Evolutionary conservation across 2,888 invertebrate genomes (phyloP), one percentile per base, ranked within the genome.

Genomic region (Spilarctia lutea): DNA sequence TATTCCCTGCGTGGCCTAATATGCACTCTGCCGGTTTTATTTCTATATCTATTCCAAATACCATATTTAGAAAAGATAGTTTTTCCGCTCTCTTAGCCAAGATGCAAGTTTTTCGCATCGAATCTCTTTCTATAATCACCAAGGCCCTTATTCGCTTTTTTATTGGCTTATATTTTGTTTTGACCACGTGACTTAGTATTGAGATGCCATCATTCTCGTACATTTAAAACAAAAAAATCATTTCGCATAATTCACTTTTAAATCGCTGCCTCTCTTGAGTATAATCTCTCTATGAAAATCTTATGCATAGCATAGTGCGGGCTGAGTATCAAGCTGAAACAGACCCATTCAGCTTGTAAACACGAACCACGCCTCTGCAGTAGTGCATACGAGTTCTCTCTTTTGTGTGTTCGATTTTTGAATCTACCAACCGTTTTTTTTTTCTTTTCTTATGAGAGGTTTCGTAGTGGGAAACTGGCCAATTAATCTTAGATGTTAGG

Each of bases 301-400:
- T 86, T 87, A 89, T 89, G 90, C 89, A 89, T 89, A 89, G 83
- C 81, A 81, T 83, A 89, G 89, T 85, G 84, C 77, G 83, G 84
- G 83, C 83, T 86, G 76, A 81, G 83, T 88, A 90, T 85, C 89
- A 85, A 77, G 75, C 82, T 87, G 85, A 88, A 89, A 88, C 88
- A 87, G 86, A 85, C 83, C 85, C 85, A 86, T 89, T 89, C 85
- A 89, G 82, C 80, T 74, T 83, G 88, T 82, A 89, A 88, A 87
- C 88, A 89, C 73, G 78, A 77, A 73, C 72, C 67, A 48, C 65
- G 75, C 81, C 79, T 78, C 70, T 71, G 65, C 71, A 67, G 67
- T 76, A 73, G 45, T 56, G 76, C 75, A 80, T 73, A 66, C 75
- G 72, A 74, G 75, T 74, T 75, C 30, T 76, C 68, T 68, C 60